Conservation (phyloP, 2,888 invertebrate species). For the Imbricaverruca yamaguchii region DNA sequence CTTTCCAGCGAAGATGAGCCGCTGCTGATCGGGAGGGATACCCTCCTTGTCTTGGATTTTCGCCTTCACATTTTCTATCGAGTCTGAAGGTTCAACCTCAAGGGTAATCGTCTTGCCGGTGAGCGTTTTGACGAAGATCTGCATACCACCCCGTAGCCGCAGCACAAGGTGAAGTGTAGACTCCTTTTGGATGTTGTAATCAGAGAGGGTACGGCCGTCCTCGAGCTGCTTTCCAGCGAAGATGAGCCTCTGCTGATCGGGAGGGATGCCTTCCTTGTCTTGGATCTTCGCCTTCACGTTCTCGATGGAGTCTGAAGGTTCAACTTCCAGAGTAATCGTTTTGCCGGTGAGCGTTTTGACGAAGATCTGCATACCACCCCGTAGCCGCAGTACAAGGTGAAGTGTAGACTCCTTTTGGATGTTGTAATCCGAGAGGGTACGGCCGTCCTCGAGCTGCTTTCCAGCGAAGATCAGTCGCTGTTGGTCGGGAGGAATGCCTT, state of each 20-base stretch:
- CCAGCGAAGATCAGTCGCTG: conserved; percentile 53
- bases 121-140: conserved; percentile 49
- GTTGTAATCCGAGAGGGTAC: conserved; percentile 48
- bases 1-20: conserved; percentile 76
- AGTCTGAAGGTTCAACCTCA: conserved; percentile 52
- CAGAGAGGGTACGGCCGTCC: conserved; percentile 47
- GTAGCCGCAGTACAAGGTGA: conserved; percentile 37
- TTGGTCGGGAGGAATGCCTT: conserved; percentile 53
- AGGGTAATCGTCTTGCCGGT: conserved; percentile 45
- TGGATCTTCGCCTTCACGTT: conserved; percentile 92
- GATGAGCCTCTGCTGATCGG: conserved; percentile 78
- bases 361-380: conserved; percentile 46
- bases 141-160: conserved; percentile 48
- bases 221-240: conserved; percentile 39
- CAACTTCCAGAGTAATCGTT: conserved; percentile 89
- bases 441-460: conserved; percentile 52
- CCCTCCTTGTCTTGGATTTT: conserved; percentile 36
- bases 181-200: conserved; percentile 50
- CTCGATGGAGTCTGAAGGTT: conserved; percentile 86
- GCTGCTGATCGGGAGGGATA: conserved; percentile 53
- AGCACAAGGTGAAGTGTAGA: conserved; percentile 52
- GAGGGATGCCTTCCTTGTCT: conserved; percentile 65
- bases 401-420: conserved; percentile 52
- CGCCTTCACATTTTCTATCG: conserved; percentile 44
- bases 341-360: conserved; percentile 91